A percentile compares a stretch with the other conserved stretches of the same genome.
These are phyloP conservation scores for Escarpia spicata DNA, from an alignment of 2,888 invertebrate species.

Conservation along the genomic window DNA sequence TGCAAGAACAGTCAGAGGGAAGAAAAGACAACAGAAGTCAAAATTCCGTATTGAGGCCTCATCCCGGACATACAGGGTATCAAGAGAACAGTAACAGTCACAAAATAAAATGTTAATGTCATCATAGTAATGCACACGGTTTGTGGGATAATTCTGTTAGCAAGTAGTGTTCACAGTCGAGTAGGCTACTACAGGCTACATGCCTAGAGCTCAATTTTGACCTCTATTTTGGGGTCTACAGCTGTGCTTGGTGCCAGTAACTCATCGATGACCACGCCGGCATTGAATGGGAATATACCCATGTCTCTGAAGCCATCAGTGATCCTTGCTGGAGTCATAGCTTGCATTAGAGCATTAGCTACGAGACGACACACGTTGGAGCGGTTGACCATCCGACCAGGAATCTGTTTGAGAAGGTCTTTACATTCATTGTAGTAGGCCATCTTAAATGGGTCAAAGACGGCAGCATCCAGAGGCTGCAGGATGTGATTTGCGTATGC, in stretches of 20 bases:
- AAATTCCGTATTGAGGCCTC: too few species aligned
- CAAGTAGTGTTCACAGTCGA: too few species aligned
- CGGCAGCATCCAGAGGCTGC: conserved; percentile 33
- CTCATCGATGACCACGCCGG: background rate
- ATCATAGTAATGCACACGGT: too few species aligned
- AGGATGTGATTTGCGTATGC: conserved; percentile 36
- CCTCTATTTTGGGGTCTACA: background rate
- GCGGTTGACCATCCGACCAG: conserved; percentile 28
- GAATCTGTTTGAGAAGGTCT: conserved; percentile 30
- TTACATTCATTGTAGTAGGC: conserved; percentile 31
- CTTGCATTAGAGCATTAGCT: conserved; percentile 33
- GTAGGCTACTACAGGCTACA: too few species aligned
- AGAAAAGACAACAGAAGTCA: too few species aligned
- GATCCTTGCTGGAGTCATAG: conserved; percentile 36
- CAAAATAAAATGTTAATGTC: too few species aligned
- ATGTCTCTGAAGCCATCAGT: conserved; percentile 31
- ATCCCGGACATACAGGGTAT: too few species aligned
- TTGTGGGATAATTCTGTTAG: too few species aligned
- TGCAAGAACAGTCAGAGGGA: too few species aligned
- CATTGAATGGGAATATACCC: background rate
- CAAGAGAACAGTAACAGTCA: too few species aligned
- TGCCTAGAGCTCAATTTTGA: background rate
- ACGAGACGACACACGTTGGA: conserved; percentile 33
- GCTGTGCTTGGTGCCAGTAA: background rate
- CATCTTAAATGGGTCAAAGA: conserved; percentile 31